phyloP scores from a whole-genome alignment of 1,140 invertebrate genomes.

The Drosophila lacteicornis region DNA sequence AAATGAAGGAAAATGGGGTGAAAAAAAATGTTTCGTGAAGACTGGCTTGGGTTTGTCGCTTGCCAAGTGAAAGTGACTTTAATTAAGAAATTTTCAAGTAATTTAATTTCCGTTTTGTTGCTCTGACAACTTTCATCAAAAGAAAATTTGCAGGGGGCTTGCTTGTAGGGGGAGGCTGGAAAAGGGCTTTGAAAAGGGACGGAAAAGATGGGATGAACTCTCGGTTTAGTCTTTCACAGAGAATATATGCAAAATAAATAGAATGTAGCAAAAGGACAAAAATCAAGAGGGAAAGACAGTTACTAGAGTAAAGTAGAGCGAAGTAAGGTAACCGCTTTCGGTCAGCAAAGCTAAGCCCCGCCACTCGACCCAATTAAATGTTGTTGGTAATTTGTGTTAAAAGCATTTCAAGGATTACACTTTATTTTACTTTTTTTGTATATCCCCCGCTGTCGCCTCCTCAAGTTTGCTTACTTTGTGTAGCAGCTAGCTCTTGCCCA shows the following conservation, averaged over 20 bases:
- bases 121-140: conserved; percentile 56
- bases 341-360: conserved; percentile 21
- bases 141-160: conserved; percentile 2
- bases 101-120: conserved; percentile 55
- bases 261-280: not conserved
- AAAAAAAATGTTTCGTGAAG: not conserved
- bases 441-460: not conserved
- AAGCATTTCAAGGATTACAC: conserved; percentile 67
- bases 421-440: conserved; percentile 23
- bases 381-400: conserved; percentile 62
- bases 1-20: conserved; percentile 1
- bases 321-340: conserved; percentile 12
- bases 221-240: conserved; percentile 18
- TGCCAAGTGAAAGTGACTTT: conserved; percentile 47
- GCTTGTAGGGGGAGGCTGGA: no score
- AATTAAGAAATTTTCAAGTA: conserved; percentile 49
- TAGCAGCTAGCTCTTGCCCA: conserved; percentile 1
- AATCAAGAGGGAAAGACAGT: not conserved
- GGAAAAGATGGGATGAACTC: not conserved
- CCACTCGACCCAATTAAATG: conserved; percentile 54
- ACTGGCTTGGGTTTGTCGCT: not conserved
- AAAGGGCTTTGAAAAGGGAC: not conserved
- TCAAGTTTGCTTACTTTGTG: conserved; percentile 21
- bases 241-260: conserved; percentile 7
- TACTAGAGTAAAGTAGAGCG: not conserved